These are phyloP conservation scores for Megathymus violae DNA, from an alignment of 1,140 invertebrate species.

Conservation along the genomic window DNA sequence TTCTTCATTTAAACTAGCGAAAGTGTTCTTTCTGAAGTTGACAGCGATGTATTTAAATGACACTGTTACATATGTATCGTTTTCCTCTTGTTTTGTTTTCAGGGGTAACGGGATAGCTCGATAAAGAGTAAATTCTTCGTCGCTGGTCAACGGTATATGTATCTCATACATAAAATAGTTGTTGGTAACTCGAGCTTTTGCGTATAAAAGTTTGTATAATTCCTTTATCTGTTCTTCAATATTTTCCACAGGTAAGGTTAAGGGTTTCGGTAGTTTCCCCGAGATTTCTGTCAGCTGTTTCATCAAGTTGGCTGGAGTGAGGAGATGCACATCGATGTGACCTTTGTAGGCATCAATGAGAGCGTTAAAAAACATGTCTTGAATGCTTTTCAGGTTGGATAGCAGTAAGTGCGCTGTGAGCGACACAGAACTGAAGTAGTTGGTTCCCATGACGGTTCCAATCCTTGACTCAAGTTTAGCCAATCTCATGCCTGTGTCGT, in stretches of 20 bases:
- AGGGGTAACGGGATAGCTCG: constrained; percentile 28
- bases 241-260: constrained; percentile 35
- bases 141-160: constrained; percentile 28
- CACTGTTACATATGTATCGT: not conserved
- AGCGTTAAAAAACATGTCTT: constrained; percentile 37
- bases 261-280: constrained; percentile 35
- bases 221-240: constrained; percentile 17
- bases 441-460: constrained; percentile 27
- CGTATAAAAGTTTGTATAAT: constrained; percentile 36
- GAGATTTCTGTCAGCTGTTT: constrained; percentile 34
- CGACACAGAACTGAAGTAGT: constrained; percentile 33
- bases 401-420: constrained; percentile 28
- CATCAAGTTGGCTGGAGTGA: too few relatives aligned
- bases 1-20: constrained; percentile 15
- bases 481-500: constrained; percentile 23
- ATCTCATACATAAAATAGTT: constrained; percentile 36
- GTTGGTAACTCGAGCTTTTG: constrained; percentile 30
- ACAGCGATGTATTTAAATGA: constrained; percentile 30
- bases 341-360: constrained; percentile 33
- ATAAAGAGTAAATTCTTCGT: constrained; percentile 34
- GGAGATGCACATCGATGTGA: constrained; percentile 39
- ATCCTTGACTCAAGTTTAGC: constrained; percentile 8
- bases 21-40: constrained; percentile 31
- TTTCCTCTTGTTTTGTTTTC: not conserved
- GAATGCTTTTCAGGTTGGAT: constrained; percentile 28